Base-by-base conservation (phyloP, 2,113 vertebrate genomes). In the Electrona antarctica region DNA sequence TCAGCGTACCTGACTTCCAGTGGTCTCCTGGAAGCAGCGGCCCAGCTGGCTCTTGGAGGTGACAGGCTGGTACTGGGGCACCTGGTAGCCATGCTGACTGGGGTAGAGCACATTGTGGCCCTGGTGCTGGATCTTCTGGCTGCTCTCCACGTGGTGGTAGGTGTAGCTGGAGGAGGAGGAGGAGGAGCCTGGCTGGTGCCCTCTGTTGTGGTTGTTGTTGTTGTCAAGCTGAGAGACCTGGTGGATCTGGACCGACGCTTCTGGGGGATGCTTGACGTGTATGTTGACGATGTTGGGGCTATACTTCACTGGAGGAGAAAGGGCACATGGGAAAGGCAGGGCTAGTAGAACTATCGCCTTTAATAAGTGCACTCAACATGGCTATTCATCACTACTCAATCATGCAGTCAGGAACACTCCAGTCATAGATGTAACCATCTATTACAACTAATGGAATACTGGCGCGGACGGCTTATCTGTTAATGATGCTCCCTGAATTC, bases 21-120 rank as follows among this genome's bases (percentile, higher is more conserved):
- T 67, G 15, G 97, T 99, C 89, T 99, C 98, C 93, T 99, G 98
- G 89, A 98, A 99, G 90, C 98, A 99, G 72, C 97, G 95, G 1
- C 98, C 97, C 81, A 99, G 92, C 21, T 94, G 94, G 63, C 91
- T 95, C 92, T 98, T 98, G 59, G 96, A 94, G 74, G 94, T 89
- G 85, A 95, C 93, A 0, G 98, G 97, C 74, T 95, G 96, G 80
- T 95, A 96, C 72, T 96, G 91, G 1, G 95, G 93, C 69, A 94
- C 88, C 70, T 89, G 87, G 87, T 96, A 86, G 73, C 92, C 88
- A 67, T 97, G 96, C 85, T 97, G 96, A 79, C 93, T 90, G 28
- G 95, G 92, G 76, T 95, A 96, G 0, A 94, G 1, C 21, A 94
- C 71, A 66, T 95, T 94, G 72, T 94, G 94, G 8, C 94, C 92